Evolutionary conservation across 2,888 invertebrate species (phyloP).

Genomic region (Allacma fusca): DNA sequence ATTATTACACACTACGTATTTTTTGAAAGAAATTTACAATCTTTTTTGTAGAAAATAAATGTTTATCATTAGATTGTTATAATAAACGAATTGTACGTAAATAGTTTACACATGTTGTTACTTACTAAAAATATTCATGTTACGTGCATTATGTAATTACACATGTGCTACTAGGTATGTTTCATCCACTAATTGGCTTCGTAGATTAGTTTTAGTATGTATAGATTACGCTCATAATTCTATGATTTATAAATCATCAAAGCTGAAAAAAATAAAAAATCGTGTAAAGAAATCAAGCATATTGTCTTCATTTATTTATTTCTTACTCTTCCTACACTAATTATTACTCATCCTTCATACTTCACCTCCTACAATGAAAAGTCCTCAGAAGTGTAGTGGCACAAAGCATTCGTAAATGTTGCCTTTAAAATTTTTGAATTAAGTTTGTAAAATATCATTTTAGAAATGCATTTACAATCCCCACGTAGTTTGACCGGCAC

Average conservation of each 20-base stretch:
- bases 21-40: background rate
- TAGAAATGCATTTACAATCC: too few species aligned
- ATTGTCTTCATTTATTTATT: background rate
- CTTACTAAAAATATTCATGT: constrained; percentile 5
- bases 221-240: constrained; percentile 14
- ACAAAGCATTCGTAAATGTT: too few species aligned
- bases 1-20: too few species aligned
- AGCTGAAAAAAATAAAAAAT: constrained; percentile 10
- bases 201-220: constrained; percentile 28
- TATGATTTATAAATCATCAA: constrained; percentile 16
- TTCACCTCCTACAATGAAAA: too few species aligned
- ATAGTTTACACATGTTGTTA: constrained; percentile 12
- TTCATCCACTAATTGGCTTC: constrained; percentile 6
- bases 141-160: background rate
- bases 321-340: too few species aligned
- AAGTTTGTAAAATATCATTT: too few species aligned
- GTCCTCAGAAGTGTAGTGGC: too few species aligned
- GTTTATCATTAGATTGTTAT: background rate
- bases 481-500: too few species aligned
- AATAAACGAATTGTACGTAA: background rate
- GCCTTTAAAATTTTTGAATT: too few species aligned
- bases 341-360: too few species aligned
- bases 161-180: constrained; percentile 9
- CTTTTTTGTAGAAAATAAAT: background rate
- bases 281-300: background rate